Conservation (phyloP, 92 coral and sea anemone genomes). For the Parazoanthus atlanticus region DNA sequence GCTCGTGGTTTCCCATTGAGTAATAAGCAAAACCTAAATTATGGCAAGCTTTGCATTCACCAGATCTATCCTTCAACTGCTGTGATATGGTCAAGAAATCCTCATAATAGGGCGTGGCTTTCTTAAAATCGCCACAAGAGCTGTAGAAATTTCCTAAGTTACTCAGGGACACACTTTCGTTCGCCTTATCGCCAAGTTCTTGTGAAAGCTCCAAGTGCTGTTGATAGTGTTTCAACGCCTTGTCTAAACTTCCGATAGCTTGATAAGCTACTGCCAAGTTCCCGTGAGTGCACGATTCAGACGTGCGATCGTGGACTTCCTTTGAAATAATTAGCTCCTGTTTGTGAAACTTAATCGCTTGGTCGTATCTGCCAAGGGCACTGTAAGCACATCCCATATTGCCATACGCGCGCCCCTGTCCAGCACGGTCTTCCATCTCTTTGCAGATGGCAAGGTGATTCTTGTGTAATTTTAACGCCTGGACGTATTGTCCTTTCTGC, state of each 20-base stretch:
- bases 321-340: conserved; percentile 93
- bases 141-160: conserved; percentile 95
- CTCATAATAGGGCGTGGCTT: conserved; percentile 88
- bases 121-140: conserved; percentile 88
- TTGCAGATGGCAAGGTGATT: conserved; percentile 92
- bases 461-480: conserved; percentile 92
- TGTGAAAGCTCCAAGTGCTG: conserved; percentile 89
- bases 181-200: conserved; percentile 77
- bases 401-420: conserved; percentile 99
- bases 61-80: conserved; percentile 70
- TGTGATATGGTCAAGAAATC: conserved; percentile 73
- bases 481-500: conserved; percentile 81
- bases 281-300: conserved; percentile 98
- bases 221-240: conserved; percentile 92
- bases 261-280: conserved; percentile 98
- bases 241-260: conserved; percentile 89
- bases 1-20: conserved; percentile 88
- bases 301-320: conserved; percentile 89
- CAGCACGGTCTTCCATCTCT: conserved; percentile 94
- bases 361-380: conserved; percentile 91
- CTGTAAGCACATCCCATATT: conserved; percentile 99
- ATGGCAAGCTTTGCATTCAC: conserved; percentile 97
- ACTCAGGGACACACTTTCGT: conserved; percentile 90
- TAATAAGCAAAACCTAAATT: conserved; percentile 94
- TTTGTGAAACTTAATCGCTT: conserved; percentile 95